Evolutionary conservation across 2,797 vertebrate genomes (phyloP), one percentile per base, ranked within the genome.

Genomic region (Takifugu ocellatus): DNA sequence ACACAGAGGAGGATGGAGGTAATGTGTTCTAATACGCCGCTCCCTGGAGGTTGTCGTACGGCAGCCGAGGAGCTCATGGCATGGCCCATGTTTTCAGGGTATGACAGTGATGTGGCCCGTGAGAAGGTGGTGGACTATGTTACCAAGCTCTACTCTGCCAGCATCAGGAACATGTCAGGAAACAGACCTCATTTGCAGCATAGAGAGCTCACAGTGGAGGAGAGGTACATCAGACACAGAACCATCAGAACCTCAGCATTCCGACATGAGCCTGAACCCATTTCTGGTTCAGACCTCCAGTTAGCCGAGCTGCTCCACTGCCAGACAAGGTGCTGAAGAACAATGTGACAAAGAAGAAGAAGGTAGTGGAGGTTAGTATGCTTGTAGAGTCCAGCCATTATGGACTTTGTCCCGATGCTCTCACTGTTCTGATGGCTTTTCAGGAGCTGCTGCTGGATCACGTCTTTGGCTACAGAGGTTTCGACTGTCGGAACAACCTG

Each of bases 401-500:
- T 46, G 15, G 21, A 17, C 16, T 2, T 16, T 21, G 16, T 15
- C 21, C 21, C 21, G 36, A 7, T 39, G 2, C 36, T 39, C 14
- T 39, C 36, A 39, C 21, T 39, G 36, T 4, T 16, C 29, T 31
- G 29, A 6, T 6, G 27, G 6, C 0, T 15, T 53, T 21, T 9
- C 31, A 95, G 96, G 96, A 98, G 70, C 90, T 99, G 77, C 88
- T 91, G 53, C 72, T 99, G 70, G 95, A 99, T 26, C 97, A 99
- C 0, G 94, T 98, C n/a, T 98, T 99, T 48, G 97, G 97, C 24
- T 99, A 97, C 87, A 77, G 96, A 81, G 96, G 97, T 27, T 96
- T 94, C 16, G 96, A 98, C 81, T 98, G 97, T 70, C 94, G 96
- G 36, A 97, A 98, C 87, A 98, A 99, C 89, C 93, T 99, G 60